Evolutionary conservation across 2,888 invertebrate genomes (phyloP), one percentile per base, ranked within the genome.

Genomic region (Heliconius hortense): DNA sequence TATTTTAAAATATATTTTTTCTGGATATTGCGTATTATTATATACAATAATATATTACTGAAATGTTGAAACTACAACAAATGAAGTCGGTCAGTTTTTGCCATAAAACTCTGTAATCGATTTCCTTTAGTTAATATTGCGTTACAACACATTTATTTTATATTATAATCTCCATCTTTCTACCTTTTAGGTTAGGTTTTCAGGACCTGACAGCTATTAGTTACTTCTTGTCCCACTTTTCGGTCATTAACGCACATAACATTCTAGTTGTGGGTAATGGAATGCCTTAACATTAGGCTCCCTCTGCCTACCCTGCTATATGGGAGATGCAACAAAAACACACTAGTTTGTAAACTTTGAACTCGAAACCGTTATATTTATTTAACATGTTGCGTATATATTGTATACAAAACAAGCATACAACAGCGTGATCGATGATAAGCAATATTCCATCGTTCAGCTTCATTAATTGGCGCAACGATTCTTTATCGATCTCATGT

Each of bases 381-480:
- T 15, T 5, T 5, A 15, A 18, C 60, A n/a, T 56, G n/a, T 56
- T 3, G n/a, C n/a, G 8, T 56, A n/a, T 10, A 56, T 11, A 8
- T 28, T 62, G 18, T 28, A 60, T 1, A 62, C 15, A 28, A 28
- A 62, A 15, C 63, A 15, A 18, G 5, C 31, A 28, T 48, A 28
- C 5, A 68, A 35, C 35, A 70, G 59, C 18, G 13, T 39, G 39
- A 26, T 43, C 10, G 26, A 60, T 71, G n/a, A 35, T 26, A 43
- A 60, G 13, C 7, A 11, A n/a, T 70, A 53, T 31, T 71, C 60
- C 39, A 15, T 15, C 39, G 66, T 66, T 43, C 66, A 26, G 39
- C 66, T 24, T 24, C 66, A 43, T 66, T 66, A 39, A 39, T 66
- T 39, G 66, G 66, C 66, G 66, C 24, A 39, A 26, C 66, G 66